Percentiles rank a stretch among this genome's conserved stretches.
Evolutionary conservation across 2,113 vertebrate genomes (phyloP).

Genomic region (Petromus typicus): DNA sequence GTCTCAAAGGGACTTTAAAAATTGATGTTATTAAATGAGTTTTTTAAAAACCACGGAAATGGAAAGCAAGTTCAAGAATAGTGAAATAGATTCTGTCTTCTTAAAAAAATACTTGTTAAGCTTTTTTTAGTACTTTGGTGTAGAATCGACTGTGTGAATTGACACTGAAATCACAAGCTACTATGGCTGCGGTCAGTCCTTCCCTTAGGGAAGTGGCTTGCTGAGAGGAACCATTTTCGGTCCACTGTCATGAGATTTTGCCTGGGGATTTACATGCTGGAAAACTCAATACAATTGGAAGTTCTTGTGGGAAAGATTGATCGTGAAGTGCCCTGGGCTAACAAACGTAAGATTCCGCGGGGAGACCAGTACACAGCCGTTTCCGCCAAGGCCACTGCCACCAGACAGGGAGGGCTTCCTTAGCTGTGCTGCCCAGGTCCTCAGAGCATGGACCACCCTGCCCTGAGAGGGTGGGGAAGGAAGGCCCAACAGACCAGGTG

Average conservation of each 20-base stretch:
- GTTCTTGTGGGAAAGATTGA: not conserved
- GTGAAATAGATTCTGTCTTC: slow-evolving; percentile 49
- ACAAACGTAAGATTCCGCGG: not conserved
- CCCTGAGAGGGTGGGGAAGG: not conserved
- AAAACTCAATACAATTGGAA: not conserved
- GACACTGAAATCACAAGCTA: slow-evolving; percentile 15
- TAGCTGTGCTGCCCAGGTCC: rapidly evolving
- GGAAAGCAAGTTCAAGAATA: slow-evolving; percentile 43
- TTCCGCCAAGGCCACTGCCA: not conserved
- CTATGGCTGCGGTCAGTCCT: not conserved
- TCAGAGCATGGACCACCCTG: not conserved
- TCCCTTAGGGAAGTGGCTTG: not conserved
- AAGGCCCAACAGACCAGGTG: not conserved
- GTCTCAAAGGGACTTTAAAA: not conserved
- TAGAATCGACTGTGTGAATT: not conserved
- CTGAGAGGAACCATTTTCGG: slow-evolving; percentile 6
- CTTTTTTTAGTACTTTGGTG: slow-evolving; percentile 57
- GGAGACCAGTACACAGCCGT: not conserved
- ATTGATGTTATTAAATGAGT: not conserved
- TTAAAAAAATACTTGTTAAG: slow-evolving; percentile 45
- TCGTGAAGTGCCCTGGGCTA: not conserved
- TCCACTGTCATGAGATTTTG: slow-evolving; percentile 5
- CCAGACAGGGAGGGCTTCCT: not conserved
- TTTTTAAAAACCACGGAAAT: not conserved
- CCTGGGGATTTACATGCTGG: not conserved